Percentiles rank a stretch among this genome's conserved stretches.
These are phyloP conservation scores for Maniola hyperantus DNA, from an alignment of 2,888 invertebrate genomes.

Conservation along the genomic window DNA sequence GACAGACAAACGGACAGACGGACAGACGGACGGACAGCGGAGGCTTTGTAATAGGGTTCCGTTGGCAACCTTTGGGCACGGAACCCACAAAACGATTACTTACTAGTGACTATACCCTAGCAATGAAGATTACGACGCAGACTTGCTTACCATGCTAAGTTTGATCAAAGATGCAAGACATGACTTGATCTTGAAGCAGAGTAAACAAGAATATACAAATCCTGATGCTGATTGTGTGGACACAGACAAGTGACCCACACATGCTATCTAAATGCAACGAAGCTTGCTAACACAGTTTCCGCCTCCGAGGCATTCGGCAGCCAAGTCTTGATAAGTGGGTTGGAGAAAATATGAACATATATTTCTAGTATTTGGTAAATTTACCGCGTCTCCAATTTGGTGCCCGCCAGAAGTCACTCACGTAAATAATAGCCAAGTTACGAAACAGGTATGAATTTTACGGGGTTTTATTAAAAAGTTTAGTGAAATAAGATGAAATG, in stretches of 20 bases:
- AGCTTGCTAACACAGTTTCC: conserved; percentile 37
- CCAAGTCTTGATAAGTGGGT: conserved; percentile 41
- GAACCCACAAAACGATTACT: too few relatives aligned
- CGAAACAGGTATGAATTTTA: conserved; percentile 4
- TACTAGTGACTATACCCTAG: too few relatives aligned
- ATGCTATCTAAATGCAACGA: conserved; percentile 33
- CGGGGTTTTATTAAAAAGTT: neutral
- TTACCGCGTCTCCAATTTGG: conserved; percentile 23
- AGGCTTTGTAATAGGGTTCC: too few relatives aligned
- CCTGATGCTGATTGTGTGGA: conserved; percentile 34
- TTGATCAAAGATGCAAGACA: too few relatives aligned
- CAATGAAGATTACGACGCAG: too few relatives aligned
- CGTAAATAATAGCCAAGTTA: conserved; percentile 5
- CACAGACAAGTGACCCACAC: conserved; percentile 34
- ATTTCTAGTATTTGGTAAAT: conserved; percentile 41
- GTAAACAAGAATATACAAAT: conserved; percentile 12
- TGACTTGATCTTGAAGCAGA: too few relatives aligned
- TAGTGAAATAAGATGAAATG: too few relatives aligned
- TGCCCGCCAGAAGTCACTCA: neutral
- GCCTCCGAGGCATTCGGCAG: conserved; percentile 22
- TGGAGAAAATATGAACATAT: conserved; percentile 38
- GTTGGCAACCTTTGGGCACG: too few relatives aligned
- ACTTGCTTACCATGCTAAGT: neutral
- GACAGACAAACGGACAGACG: too few relatives aligned
- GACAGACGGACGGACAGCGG: too few relatives aligned